Evolutionary conservation across 1,140 invertebrate species (phyloP), one percentile per base, ranked within the genome.

Genomic region (Rhopalosiphum padi): DNA sequence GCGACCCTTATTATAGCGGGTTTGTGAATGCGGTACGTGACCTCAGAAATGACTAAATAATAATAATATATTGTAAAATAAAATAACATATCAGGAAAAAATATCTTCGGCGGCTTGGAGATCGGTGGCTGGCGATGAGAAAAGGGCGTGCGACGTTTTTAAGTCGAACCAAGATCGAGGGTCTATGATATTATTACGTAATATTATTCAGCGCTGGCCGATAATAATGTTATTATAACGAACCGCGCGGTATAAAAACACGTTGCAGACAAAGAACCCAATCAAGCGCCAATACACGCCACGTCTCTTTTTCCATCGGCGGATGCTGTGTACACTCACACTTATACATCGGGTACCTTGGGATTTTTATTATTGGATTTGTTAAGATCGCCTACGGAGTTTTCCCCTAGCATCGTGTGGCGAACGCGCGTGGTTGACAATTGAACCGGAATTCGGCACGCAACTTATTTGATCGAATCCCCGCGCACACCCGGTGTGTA

Each of bases 341-440:
- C 60, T n/a, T 30, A 60, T 30, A 60, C 55, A 30, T 21, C 3
- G 9, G 25, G 83, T 30, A 86, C 37, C 83, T 86, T 86, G 11
- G n/a, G 30, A 30, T 68, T 68, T 90, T 90, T 68, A 90, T 90
- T 90, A 90, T 90, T 90, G 30, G 37, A 30, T 90, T 90, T 43
- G 37, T 90, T 68, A 43, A 41, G 88, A 60, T 90, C 23, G 87
- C 46, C 86, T 25, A 18, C 30, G n/a, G 86, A 48, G 86, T 87
- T 87, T 48, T 51, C 86, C 25, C 86, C 41, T 23, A 77, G 23
- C 43, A 21, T 37, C n/a, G 48, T 4, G 48, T 2, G 88, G 18
- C 9, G 51, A 51, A 21, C 86, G 86, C 30, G n/a, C 86, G 18
- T 23, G 37, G 46, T 48, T 51, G 86, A 87, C 86, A 87, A n/a